Evolutionary conservation across 2,113 vertebrate species (phyloP).

Genomic region (Anhinga rufa): DNA sequence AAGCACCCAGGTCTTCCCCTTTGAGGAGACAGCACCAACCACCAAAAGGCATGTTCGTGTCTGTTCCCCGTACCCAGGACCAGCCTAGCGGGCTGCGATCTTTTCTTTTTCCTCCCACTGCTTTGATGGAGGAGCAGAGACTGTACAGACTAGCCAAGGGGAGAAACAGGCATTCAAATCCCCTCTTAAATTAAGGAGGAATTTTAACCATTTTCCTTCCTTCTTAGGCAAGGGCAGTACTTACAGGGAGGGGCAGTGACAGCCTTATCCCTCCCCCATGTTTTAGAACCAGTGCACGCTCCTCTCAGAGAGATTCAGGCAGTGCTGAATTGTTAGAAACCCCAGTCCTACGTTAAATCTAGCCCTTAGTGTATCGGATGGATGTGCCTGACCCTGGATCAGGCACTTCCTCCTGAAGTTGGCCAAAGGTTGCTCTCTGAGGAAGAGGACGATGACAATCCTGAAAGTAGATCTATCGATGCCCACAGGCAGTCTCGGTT

Average conservation of each 20-base stretch:
- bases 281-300: background rate
- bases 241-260: background rate
- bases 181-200: background rate
- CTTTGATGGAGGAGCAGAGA: background rate
- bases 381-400: background rate
- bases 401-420: background rate
- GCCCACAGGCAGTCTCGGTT: background rate
- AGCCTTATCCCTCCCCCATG: background rate
- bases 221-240: background rate
- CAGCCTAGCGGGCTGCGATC: background rate
- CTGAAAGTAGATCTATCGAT: background rate
- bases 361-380: background rate
- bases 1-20: background rate
- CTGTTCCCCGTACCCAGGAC: background rate
- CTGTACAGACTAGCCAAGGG: background rate
- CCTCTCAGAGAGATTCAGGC: background rate
- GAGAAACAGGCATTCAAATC: background rate
- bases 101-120: background rate
- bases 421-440: background rate
- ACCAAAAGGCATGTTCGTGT: background rate
- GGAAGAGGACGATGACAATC: background rate
- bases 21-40: background rate
- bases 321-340: background rate
- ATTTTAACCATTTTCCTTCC: background rate
- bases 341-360: background rate